Conservation (phyloP, 1,140 invertebrate genomes). For the Megalopta genalis region DNA sequence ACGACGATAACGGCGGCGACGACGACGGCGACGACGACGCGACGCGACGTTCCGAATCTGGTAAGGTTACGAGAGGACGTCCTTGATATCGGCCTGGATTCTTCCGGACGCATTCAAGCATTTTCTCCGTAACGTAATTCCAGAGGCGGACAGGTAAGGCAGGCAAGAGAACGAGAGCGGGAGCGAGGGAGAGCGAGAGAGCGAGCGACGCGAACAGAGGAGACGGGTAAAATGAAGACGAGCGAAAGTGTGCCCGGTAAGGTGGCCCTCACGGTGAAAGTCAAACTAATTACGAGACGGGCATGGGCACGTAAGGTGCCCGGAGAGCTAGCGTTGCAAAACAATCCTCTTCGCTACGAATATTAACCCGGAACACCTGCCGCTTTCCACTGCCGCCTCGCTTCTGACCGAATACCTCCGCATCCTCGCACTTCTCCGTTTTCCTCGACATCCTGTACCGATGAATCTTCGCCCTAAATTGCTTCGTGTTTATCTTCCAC, state of each 20-base stretch:
- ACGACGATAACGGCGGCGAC: no score
- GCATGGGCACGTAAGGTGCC: slow-evolving; percentile 43
- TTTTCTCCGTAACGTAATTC: slow-evolving; percentile 47
- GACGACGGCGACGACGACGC: no score
- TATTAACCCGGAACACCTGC: slow-evolving; percentile 51
- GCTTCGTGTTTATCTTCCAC: background rate
- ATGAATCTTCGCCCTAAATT: background rate
- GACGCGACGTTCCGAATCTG: slow-evolving; percentile 8
- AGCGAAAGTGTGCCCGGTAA: slow-evolving; percentile 48
- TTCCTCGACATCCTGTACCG: background rate
- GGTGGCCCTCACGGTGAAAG: slow-evolving; percentile 50
- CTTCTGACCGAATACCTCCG: background rate
- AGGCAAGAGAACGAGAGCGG: no score
- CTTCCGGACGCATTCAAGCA: slow-evolving; percentile 33
- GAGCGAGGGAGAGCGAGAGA: no score
- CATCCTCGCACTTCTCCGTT: background rate
- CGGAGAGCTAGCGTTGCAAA: slow-evolving; percentile 42
- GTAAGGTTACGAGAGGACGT: slow-evolving; percentile 23
- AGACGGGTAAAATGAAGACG: slow-evolving; percentile 40
- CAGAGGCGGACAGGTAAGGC: slow-evolving; percentile 6
- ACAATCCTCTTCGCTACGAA: slow-evolving; percentile 51
- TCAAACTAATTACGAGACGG: slow-evolving; percentile 49
- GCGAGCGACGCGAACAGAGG: background rate
- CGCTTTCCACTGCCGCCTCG: slow-evolving; percentile 33
- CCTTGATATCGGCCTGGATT: slow-evolving; percentile 50